These are phyloP conservation scores for Yponomeuta malinellus DNA, from an alignment of 2,888 invertebrate species.

Conservation along the genomic window DNA sequence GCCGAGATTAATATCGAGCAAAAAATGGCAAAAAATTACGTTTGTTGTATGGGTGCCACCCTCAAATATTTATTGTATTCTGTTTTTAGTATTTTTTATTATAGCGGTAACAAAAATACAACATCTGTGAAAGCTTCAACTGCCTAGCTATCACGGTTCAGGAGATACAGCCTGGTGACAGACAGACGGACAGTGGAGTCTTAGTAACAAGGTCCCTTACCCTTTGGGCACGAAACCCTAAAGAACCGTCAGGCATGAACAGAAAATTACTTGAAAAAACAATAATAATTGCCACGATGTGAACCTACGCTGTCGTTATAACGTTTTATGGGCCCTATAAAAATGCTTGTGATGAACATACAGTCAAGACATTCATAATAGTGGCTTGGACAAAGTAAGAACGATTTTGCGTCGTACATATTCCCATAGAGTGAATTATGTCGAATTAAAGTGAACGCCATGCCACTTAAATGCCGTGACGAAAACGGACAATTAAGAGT, in stretches of 20 bases:
- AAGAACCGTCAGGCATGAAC: not conserved
- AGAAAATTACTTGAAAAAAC: conserved; percentile 2
- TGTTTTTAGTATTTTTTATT: too few relatives aligned
- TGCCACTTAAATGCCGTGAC: not conserved
- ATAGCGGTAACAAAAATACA: too few relatives aligned
- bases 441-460: not conserved
- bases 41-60: too few relatives aligned
- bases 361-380: not conserved
- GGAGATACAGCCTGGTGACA: too few relatives aligned
- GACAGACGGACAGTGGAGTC: too few relatives aligned
- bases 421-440: conserved; percentile 1
- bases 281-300: conserved; percentile 1
- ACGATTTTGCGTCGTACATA: not conserved
- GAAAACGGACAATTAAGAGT: not conserved
- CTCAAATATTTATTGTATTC: too few relatives aligned
- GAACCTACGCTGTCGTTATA: not conserved
- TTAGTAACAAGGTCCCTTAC: too few relatives aligned
- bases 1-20: too few relatives aligned
- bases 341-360: not conserved
- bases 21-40: too few relatives aligned
- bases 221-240: too few relatives aligned
- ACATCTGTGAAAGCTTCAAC: too few relatives aligned
- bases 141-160: too few relatives aligned
- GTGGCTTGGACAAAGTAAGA: not conserved
- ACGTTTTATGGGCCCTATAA: not conserved